Evolutionary conservation across 2,113 vertebrate species (phyloP).

Genomic region (Macrotis lagotis): DNA sequence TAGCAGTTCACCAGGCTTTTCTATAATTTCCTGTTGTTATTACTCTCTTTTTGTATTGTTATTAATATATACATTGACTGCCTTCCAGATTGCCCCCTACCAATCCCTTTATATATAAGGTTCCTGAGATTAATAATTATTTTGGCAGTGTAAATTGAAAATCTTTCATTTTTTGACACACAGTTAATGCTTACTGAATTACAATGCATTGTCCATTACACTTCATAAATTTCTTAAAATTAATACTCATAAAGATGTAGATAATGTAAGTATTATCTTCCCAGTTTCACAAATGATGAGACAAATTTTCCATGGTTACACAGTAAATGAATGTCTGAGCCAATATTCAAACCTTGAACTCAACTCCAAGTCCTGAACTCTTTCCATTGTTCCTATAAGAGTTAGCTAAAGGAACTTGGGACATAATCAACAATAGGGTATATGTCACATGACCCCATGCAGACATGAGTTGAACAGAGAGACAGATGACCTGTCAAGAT

Average conservation of each 20-base stretch:
- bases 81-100: neutral
- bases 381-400: neutral
- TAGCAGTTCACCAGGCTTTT: neutral
- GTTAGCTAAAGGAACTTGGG: neutral
- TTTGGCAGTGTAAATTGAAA: neutral
- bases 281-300: neutral
- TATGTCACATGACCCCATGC: fast-evolving
- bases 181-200: neutral
- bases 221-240: neutral
- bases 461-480: neutral
- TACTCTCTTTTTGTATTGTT: neutral
- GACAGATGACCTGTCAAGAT: neutral
- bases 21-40: neutral
- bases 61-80: neutral
- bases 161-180: neutral
- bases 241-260: neutral
- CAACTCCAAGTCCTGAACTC: neutral
- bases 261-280: neutral
- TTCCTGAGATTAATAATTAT: neutral
- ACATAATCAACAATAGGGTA: neutral
- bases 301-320: neutral
- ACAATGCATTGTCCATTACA: neutral
- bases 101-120: neutral
- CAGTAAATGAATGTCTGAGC: neutral
- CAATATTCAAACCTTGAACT: neutral